Percentiles rank a stretch among this genome's conserved stretches.
phyloP scores from a whole-genome alignment of 2,113 vertebrate genomes.

The Acinonyx jubatus region DNA sequence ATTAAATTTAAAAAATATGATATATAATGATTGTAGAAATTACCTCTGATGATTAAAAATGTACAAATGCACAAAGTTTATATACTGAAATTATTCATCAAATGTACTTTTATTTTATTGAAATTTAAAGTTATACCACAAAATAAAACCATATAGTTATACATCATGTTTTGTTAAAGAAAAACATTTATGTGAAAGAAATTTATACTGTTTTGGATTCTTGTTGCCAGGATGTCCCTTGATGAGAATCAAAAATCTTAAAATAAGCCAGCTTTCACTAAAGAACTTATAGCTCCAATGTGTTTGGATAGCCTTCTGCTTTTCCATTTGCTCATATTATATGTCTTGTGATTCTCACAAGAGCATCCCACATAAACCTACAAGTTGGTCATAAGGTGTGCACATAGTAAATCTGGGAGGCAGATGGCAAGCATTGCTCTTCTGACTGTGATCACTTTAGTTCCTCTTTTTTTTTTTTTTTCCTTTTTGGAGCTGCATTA shows the following conservation, averaged over 20 bases:
- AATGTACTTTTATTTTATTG: background rate
- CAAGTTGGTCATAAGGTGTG: background rate
- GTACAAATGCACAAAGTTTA: background rate
- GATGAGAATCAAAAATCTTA: background rate
- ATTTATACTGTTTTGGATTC: background rate
- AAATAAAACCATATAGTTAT: background rate
- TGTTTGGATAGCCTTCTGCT: background rate
- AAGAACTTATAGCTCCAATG: background rate
- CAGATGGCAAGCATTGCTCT: background rate
- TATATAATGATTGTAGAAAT: background rate
- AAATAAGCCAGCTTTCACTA: background rate
- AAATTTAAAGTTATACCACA: background rate
- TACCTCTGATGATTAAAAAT: background rate
- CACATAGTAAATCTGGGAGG: background rate
- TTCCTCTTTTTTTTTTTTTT: background rate
- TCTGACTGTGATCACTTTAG: background rate
- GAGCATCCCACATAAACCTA: background rate
- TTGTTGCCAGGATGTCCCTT: background rate
- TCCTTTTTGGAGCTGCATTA: background rate
- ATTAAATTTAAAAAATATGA: no score
- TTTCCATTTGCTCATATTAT: conserved; percentile 4
- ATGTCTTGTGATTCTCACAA: background rate
- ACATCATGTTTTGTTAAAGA: background rate
- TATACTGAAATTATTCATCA: background rate
- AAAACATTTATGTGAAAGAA: background rate